phyloP scores from a whole-genome alignment of 2,888 invertebrate species.

The Trichogramma evanescens region DNA sequence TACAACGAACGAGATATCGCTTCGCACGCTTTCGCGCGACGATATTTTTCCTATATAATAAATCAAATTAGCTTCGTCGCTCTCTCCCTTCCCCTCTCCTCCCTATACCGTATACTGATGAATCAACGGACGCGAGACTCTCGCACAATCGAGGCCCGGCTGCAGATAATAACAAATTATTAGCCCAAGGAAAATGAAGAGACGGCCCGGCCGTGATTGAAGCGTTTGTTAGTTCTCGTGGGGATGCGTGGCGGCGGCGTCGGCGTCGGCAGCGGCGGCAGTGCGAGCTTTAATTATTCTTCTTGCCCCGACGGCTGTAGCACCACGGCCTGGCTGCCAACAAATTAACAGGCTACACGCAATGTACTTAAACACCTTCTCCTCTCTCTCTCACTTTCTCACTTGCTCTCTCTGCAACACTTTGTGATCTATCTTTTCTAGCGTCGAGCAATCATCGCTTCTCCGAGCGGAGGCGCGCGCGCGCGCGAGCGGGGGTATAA shows the following conservation, averaged over 20 bases:
- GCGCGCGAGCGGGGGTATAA: constrained; percentile 21
- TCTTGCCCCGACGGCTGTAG: not conserved
- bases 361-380: constrained; percentile 26
- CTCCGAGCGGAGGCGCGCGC: too few relatives aligned
- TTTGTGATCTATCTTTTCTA: too few relatives aligned
- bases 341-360: constrained; percentile 42
- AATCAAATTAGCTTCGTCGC: too few relatives aligned
- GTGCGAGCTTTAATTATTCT: constrained; percentile 34
- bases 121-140: not conserved
- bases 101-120: too few relatives aligned
- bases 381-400: constrained; percentile 3
- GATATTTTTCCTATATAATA: too few relatives aligned
- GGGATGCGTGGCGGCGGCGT: not conserved
- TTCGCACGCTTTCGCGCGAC: too few relatives aligned
- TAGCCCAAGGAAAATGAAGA: not conserved
- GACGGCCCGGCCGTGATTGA: not conserved
- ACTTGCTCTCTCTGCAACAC: too few relatives aligned
- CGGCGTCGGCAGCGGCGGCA: not conserved
- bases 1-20: too few relatives aligned
- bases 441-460: too few relatives aligned
- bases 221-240: not conserved
- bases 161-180: constrained; percentile 4
- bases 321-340: constrained; percentile 23
- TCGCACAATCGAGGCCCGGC: not conserved
- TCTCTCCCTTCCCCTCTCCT: too few relatives aligned